A percentile compares a stretch with the other conserved stretches of the same genome.
phyloP scores from a whole-genome alignment of 2,113 vertebrate species.

The Rhabdornis inornatus region DNA sequence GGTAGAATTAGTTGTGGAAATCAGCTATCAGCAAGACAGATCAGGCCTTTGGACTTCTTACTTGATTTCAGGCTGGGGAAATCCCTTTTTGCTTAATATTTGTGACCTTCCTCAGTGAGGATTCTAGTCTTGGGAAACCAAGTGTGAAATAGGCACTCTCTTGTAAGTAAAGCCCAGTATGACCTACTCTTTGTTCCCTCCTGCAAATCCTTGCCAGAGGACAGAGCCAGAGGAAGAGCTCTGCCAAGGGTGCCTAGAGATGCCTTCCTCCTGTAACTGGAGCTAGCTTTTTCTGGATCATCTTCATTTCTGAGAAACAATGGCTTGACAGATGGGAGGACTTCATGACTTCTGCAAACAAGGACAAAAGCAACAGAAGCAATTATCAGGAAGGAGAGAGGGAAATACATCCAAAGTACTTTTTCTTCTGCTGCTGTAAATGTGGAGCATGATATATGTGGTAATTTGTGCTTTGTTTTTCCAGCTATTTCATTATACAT shows the following conservation, averaged over 20 bases:
- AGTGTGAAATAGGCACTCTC: background rate
- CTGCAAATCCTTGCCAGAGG: background rate
- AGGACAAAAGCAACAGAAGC: background rate
- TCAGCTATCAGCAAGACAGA: background rate
- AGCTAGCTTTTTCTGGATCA: background rate
- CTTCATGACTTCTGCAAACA: background rate
- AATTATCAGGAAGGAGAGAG: background rate
- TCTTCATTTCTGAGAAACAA: background rate
- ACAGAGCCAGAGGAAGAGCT: background rate
- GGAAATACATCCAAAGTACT: background rate
- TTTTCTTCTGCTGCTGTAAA: background rate
- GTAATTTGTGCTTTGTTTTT: constrained; percentile 51
- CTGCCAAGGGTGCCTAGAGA: background rate
- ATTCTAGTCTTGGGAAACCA: background rate
- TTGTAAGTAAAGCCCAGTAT: background rate
- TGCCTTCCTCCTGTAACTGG: background rate
- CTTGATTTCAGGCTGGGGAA: background rate
- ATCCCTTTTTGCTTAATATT: background rate
- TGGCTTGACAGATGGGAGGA: background rate
- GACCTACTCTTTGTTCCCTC: accelerated
- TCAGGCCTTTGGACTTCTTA: background rate
- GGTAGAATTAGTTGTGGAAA: background rate
- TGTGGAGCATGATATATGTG: background rate
- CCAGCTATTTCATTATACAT: constrained; percentile 34
- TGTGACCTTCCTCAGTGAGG: background rate